These are phyloP conservation scores for Eupithecia abbreviata DNA, from an alignment of 2,888 invertebrate species.

Conservation along the genomic window DNA sequence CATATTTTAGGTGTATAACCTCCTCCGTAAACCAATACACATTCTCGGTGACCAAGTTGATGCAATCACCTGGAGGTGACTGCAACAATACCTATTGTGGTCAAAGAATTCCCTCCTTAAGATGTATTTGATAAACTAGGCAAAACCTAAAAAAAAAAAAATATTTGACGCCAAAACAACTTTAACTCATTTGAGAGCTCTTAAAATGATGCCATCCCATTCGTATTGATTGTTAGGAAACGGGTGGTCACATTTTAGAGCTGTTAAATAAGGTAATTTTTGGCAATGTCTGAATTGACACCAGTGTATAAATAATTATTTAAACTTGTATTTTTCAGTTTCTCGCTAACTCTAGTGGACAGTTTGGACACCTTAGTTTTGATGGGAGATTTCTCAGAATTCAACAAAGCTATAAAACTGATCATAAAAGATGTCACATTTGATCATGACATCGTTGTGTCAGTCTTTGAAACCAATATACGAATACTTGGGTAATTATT, in stretches of 20 bases:
- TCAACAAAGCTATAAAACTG: conserved; percentile 94
- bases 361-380: conserved; percentile 96
- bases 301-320: not conserved
- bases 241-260: not conserved
- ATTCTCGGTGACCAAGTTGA: too few species aligned
- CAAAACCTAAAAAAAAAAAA: too few species aligned
- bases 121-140: too few species aligned
- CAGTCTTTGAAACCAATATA: conserved; percentile 99
- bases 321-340: conserved; percentile 86
- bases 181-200: too few species aligned
- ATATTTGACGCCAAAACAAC: too few species aligned
- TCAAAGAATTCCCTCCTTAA: too few species aligned
- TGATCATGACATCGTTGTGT: conserved; percentile 97
- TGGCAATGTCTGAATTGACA: not conserved
- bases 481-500: conserved; percentile 94
- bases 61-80: too few species aligned
- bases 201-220: not conserved
- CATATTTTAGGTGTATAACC: not conserved
- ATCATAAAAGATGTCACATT: conserved; percentile 95
- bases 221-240: not conserved
- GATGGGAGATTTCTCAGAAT: conserved; percentile 95
- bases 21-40: too few species aligned
- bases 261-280: not conserved
- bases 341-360: conserved; percentile 97
- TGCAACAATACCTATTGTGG: too few species aligned